phyloP scores from a whole-genome alignment of 2,888 invertebrate species.

The Mallateleia sp. region DNA sequence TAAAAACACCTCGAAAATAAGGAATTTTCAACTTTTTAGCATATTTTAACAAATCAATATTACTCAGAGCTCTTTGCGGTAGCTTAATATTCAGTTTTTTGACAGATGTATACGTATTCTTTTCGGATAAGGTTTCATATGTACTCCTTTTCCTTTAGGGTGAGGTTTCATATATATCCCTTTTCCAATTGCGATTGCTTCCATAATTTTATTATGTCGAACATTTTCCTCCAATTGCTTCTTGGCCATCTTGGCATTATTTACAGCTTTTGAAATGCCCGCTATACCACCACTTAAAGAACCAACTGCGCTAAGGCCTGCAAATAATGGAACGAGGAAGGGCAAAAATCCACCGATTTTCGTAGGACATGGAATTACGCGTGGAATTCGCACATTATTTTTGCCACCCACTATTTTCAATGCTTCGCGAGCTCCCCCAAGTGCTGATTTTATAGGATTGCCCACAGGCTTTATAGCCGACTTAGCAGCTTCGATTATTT shows the following conservation, averaged over 20 bases:
- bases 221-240: slow-evolving; percentile 78
- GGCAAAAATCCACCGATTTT: slow-evolving; percentile 43
- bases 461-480: not conserved
- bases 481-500: slow-evolving; percentile 28
- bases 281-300: not conserved
- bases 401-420: slow-evolving; percentile 57
- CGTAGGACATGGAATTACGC: slow-evolving; percentile 23
- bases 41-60: slow-evolving; percentile 83
- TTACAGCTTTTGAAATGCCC: slow-evolving; percentile 6
- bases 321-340: slow-evolving; percentile 46
- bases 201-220: slow-evolving; percentile 83
- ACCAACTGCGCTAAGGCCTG: slow-evolving; percentile 10
- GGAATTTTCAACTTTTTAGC: slow-evolving; percentile 81
- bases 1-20: slow-evolving; percentile 85
- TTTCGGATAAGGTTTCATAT: not conserved
- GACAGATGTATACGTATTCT: not conserved
- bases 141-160: slow-evolving; percentile 73
- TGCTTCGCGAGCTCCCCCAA: slow-evolving; percentile 20
- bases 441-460: slow-evolving; percentile 30
- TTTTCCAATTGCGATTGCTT: slow-evolving; percentile 80
- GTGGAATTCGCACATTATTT: slow-evolving; percentile 51
- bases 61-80: slow-evolving; percentile 83
- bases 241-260: slow-evolving; percentile 56
- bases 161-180: slow-evolving; percentile 61
- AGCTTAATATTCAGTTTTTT: slow-evolving; percentile 74